Evolutionary conservation across 2,888 invertebrate species (phyloP).

Genomic region (Mechanitis messenoides): DNA sequence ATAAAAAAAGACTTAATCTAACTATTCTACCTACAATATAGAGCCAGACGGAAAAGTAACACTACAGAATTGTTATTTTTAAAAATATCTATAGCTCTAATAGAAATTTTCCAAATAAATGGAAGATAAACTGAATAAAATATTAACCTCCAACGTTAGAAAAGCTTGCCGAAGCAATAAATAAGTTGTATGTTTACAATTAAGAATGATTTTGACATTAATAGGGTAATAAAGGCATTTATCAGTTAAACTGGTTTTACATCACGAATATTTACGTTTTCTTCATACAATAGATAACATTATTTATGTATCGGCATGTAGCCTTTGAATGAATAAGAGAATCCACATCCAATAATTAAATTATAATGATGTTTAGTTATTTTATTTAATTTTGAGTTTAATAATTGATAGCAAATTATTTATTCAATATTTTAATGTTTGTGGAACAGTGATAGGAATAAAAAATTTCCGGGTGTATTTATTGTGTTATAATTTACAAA

Average conservation of each 20-base stretch:
- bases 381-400: background rate
- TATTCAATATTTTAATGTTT: too few relatives aligned
- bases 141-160: conserved; percentile 25
- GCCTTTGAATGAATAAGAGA: background rate
- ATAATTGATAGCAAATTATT: too few relatives aligned
- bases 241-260: conserved; percentile 51
- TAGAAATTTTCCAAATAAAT: background rate
- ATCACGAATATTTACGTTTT: conserved; percentile 29
- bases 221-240: conserved; percentile 56
- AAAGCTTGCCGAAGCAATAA: conserved; percentile 46
- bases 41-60: too few relatives aligned
- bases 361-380: background rate
- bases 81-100: too few relatives aligned
- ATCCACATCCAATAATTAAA: background rate
- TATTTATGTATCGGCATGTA: background rate
- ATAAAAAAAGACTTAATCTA: too few relatives aligned
- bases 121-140: conserved; percentile 30
- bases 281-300: conserved; percentile 13
- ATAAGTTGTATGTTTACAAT: conserved; percentile 60
- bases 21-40: too few relatives aligned
- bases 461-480: too few relatives aligned
- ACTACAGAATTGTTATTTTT: too few relatives aligned
- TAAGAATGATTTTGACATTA: conserved; percentile 59
- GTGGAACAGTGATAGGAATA: too few relatives aligned
- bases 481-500: background rate